Evolutionary conservation across 2,113 vertebrate species (phyloP).

Genomic region (Smithornis capensis): DNA sequence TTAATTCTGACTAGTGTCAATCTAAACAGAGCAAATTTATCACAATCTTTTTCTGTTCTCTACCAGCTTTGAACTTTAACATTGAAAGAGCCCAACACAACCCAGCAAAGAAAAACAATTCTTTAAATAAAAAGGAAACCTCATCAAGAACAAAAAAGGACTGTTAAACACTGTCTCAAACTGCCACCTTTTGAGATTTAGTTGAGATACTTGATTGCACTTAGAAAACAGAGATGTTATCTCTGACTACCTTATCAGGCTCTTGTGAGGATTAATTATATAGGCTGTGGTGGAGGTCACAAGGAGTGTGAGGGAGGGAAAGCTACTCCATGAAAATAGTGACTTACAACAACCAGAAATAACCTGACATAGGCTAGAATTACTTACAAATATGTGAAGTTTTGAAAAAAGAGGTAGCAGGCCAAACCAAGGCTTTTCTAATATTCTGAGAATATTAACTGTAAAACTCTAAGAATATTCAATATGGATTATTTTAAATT

Average conservation of each 20-base stretch:
- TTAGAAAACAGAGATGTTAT: background rate
- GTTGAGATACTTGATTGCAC: background rate
- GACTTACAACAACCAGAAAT: background rate
- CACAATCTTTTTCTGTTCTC: background rate
- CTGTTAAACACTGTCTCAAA: background rate
- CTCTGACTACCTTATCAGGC: background rate
- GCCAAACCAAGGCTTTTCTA: background rate
- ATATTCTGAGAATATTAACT: background rate
- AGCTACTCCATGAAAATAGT: background rate
- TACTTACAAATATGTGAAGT: background rate
- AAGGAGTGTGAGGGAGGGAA: background rate
- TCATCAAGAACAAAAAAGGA: background rate
- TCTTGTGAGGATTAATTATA: background rate
- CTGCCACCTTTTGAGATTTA: background rate
- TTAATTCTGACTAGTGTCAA: background rate
- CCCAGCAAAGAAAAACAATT: background rate
- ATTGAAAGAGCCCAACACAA: background rate
- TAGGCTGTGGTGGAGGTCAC: background rate
- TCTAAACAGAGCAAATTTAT: background rate
- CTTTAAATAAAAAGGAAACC: background rate
- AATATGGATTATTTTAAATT: background rate
- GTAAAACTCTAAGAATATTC: background rate
- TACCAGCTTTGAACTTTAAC: background rate
- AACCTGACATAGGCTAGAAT: background rate
- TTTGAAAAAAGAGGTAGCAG: background rate